These are phyloP conservation scores for Tineola bisselliella DNA, from an alignment of 2,888 invertebrate genomes.

Conservation along the genomic window DNA sequence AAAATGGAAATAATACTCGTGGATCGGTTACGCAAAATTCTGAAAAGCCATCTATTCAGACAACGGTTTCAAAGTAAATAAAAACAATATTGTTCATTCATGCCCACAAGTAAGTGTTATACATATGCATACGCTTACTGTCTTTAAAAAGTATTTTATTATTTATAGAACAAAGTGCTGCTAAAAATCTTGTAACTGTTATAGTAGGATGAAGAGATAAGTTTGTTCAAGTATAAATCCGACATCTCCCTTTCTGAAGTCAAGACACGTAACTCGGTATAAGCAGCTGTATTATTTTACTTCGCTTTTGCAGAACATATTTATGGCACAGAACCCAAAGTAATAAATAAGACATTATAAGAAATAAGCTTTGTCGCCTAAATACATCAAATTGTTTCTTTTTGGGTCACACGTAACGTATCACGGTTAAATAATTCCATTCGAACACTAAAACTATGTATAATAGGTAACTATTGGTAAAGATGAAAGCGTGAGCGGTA, in stretches of 20 bases:
- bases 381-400: neutral
- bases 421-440: too few species aligned
- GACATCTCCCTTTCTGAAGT: slow-evolving; percentile 20
- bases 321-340: neutral
- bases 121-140: too few species aligned
- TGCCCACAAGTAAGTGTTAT: too few species aligned
- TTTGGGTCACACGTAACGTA: neutral
- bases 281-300: slow-evolving; percentile 35
- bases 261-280: slow-evolving; percentile 31
- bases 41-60: too few species aligned
- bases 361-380: neutral
- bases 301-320: slow-evolving; percentile 19
- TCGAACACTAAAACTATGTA: neutral
- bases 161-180: neutral
- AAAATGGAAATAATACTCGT: neutral
- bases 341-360: slow-evolving; percentile 10
- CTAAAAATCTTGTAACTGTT: slow-evolving; percentile 3
- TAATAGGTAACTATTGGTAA: slow-evolving; percentile 5
- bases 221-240: slow-evolving; percentile 10
- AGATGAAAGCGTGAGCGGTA: neutral
- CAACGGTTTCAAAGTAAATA: too few species aligned
- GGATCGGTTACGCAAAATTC: too few species aligned
- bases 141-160: neutral
- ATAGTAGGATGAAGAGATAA: slow-evolving; percentile 1
- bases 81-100: too few species aligned